Conservation (phyloP, 1,140 invertebrate species). For the Elysia chlorotica region DNA sequence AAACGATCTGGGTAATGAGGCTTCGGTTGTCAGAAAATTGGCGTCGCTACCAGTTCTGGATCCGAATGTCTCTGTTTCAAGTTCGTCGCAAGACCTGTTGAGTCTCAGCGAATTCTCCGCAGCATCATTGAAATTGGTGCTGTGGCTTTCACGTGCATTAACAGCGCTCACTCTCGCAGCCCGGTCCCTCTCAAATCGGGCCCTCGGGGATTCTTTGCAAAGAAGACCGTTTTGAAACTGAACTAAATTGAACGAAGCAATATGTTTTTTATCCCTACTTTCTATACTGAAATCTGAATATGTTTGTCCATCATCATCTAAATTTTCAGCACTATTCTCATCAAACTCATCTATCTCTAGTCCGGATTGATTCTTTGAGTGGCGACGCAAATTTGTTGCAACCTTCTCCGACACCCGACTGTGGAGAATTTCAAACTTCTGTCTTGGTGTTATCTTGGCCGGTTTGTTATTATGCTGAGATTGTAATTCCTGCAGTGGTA, state of each 20-base stretch:
- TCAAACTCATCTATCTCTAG: not conserved
- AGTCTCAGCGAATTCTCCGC: no score
- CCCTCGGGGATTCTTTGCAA: conserved; percentile 12
- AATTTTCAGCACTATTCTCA: not conserved
- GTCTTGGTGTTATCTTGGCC: conserved; percentile 7
- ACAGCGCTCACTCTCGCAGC: conserved; percentile 2
- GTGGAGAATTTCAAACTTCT: conserved; percentile 17
- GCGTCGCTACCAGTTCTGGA: no score
- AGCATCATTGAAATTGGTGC: no score
- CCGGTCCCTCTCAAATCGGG: conserved; percentile 17
- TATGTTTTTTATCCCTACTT: not conserved
- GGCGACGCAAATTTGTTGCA: not conserved
- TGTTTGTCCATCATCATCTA: no score
- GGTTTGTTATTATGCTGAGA: not conserved
- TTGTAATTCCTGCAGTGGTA: not conserved
- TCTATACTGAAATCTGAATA: no score
- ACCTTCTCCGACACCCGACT: not conserved
- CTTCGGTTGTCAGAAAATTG: no score
- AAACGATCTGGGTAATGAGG: no score
- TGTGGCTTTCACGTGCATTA: no score
- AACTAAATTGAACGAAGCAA: not conserved
- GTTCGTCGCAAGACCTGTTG: no score
- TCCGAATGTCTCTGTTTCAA: no score
- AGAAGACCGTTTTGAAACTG: not conserved
- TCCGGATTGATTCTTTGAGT: not conserved